phyloP scores from a whole-genome alignment of 2,113 vertebrate species.

The Nesoenas mayeri region DNA sequence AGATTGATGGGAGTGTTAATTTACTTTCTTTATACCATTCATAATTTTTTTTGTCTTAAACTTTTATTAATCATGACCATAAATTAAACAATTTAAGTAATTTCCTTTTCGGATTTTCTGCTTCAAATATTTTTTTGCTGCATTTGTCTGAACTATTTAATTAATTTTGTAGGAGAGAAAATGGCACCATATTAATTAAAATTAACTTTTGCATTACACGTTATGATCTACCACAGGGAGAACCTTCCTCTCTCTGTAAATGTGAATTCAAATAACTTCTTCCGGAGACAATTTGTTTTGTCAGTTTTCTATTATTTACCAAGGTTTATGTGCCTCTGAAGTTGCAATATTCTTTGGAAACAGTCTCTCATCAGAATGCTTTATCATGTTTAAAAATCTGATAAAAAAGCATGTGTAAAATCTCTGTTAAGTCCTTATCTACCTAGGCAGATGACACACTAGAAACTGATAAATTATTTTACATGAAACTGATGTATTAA shows the following conservation, averaged over 20 bases:
- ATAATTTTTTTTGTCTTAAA: background rate
- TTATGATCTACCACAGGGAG: background rate
- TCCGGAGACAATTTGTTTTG: background rate
- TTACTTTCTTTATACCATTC: background rate
- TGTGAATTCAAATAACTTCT: background rate
- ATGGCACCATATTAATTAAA: background rate
- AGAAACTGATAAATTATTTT: background rate
- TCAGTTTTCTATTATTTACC: background rate
- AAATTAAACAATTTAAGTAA: background rate
- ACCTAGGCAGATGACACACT: background rate
- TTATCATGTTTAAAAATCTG: background rate
- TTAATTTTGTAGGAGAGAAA: background rate
- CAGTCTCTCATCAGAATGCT: background rate
- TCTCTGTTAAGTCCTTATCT: background rate
- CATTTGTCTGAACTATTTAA: background rate
- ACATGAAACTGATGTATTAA: background rate
- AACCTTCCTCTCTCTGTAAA: background rate
- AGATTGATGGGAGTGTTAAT: background rate
- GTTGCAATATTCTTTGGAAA: background rate
- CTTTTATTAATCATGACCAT: background rate
- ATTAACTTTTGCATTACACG: background rate
- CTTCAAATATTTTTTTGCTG: background rate
- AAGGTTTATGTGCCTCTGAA: background rate
- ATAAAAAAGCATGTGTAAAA: background rate
- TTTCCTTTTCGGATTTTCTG: background rate